A percentile compares a stretch with the other conserved stretches of the same genome.
Conservation (phyloP, 2,797 vertebrate species). For the Menidia menidia region DNA sequence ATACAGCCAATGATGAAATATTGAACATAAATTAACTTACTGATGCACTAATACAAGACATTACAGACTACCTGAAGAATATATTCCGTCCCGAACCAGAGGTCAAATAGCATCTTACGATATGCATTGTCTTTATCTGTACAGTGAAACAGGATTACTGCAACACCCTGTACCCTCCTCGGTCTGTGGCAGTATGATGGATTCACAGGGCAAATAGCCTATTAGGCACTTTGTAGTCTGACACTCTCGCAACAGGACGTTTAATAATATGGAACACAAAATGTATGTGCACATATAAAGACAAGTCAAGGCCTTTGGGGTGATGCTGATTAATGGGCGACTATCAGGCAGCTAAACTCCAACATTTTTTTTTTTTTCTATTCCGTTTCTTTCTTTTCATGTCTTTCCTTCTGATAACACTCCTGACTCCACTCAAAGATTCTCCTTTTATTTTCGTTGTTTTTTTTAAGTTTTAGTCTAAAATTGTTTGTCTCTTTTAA, state of each 20-base stretch:
- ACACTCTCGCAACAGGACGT: conserved; percentile 72
- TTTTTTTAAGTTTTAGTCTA: no score
- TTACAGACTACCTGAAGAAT: conserved; percentile 2
- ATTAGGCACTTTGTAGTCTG: conserved; percentile 81
- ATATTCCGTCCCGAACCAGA: conserved; percentile 18
- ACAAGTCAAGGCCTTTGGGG: conserved; percentile 73
- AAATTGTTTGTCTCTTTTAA: conserved; percentile 2
- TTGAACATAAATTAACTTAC: conserved; percentile 4
- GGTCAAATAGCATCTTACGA: conserved; percentile 33
- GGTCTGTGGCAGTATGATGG: conserved; percentile 76
- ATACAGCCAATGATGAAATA: neutral
- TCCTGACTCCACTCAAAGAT: conserved; percentile 6
- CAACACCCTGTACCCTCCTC: conserved; percentile 60
- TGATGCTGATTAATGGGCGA: conserved; percentile 78
- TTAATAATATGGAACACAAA: conserved; percentile 72
- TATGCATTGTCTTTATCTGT: conserved; percentile 37
- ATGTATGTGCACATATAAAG: conserved; percentile 54
- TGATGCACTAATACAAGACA: neutral
- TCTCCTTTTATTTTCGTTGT: neutral
- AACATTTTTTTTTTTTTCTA: conserved; percentile 58
- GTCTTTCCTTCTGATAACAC: conserved; percentile 24
- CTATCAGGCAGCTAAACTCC: conserved; percentile 55
- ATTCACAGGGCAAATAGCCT: conserved; percentile 79
- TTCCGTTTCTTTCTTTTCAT: conserved; percentile 29
- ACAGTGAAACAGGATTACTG: conserved; percentile 54